Conservation (phyloP, 92 coral and sea anemone species). For the Epizoanthus fatuus region DNA sequence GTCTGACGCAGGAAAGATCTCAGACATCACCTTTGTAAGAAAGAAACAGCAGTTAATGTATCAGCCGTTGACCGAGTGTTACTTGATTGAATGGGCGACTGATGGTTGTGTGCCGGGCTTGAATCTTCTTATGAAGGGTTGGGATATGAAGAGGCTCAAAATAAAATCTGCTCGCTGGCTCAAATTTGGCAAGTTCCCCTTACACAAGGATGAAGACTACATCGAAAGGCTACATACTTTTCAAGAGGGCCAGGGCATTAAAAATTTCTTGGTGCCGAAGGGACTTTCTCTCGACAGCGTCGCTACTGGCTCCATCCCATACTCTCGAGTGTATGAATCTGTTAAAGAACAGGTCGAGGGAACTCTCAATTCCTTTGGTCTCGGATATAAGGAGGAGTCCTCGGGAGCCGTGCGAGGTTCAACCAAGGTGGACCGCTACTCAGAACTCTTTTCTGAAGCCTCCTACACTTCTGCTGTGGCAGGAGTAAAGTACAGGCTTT, state of each 20-base stretch:
- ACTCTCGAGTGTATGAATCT: neutral
- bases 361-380: conserved; percentile 20
- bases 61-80: conserved; percentile 33
- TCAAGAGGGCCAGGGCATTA: neutral
- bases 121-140: conserved; percentile 21
- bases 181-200: conserved; percentile 1
- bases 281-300: neutral
- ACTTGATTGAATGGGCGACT: conserved; percentile 27
- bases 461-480: conserved; percentile 25
- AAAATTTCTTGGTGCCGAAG: conserved; percentile 18
- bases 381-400: neutral
- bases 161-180: conserved; percentile 41
- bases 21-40: conserved; percentile 28
- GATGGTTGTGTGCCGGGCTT: conserved; percentile 39
- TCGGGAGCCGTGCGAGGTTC: conserved; percentile 34
- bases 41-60: neutral
- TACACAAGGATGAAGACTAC: conserved; percentile 2
- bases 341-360: conserved; percentile 21
- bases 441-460: neutral
- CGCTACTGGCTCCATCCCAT: conserved; percentile 1
- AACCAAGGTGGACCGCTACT: neutral
- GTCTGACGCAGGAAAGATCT: neutral
- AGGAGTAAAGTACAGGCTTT: conserved; percentile 21
- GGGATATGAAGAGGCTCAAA: conserved; percentile 34
- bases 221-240: conserved; percentile 11